Percentiles rank a stretch among this genome's conserved stretches.
Conservation (phyloP, 2,888 invertebrate genomes). For the Cacoxenus indagator region DNA sequence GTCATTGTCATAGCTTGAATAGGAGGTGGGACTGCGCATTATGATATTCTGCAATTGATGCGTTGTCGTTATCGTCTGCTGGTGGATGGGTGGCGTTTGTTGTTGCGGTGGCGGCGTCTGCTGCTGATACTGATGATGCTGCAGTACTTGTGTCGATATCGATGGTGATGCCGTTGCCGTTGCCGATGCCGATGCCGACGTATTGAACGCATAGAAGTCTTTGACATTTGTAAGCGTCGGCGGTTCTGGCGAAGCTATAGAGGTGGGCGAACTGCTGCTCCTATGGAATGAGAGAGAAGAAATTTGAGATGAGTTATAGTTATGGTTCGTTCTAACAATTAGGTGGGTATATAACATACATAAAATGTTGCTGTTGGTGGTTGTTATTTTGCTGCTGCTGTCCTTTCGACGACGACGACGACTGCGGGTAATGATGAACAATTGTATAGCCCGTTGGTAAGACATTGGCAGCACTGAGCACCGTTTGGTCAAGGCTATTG, state of each 20-base stretch:
- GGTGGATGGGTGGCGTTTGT: not conserved
- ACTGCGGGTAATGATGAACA: conserved; percentile 21
- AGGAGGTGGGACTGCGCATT: conserved; percentile 66
- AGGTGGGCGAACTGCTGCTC: not conserved
- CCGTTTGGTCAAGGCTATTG: conserved; percentile 29
- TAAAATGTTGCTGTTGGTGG: conserved; percentile 40
- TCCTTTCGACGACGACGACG: not conserved
- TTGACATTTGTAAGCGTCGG: conserved; percentile 17
- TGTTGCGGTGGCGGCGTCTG: conserved; percentile 10
- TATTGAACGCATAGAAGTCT: not conserved
- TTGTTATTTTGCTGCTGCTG: not conserved
- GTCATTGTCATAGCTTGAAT: conserved; percentile 70
- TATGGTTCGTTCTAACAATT: not conserved
- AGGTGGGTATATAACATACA: conserved; percentile 41
- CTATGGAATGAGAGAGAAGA: not conserved
- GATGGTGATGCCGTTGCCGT: too few species aligned
- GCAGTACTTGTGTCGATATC: conserved; percentile 32
- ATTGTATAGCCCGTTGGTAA: conserved; percentile 28
- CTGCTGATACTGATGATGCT: conserved; percentile 30
- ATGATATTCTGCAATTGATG: conserved; percentile 36
- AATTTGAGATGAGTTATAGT: not conserved
- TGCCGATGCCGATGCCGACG: conserved; percentile 32
- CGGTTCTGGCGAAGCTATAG: conserved; percentile 14
- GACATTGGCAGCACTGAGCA: conserved; percentile 12
- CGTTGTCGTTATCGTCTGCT: not conserved